Percentiles rank a stretch among this genome's conserved stretches.
phyloP scores from a whole-genome alignment of 1,140 invertebrate species.

The Drosophila seguyi region DNA sequence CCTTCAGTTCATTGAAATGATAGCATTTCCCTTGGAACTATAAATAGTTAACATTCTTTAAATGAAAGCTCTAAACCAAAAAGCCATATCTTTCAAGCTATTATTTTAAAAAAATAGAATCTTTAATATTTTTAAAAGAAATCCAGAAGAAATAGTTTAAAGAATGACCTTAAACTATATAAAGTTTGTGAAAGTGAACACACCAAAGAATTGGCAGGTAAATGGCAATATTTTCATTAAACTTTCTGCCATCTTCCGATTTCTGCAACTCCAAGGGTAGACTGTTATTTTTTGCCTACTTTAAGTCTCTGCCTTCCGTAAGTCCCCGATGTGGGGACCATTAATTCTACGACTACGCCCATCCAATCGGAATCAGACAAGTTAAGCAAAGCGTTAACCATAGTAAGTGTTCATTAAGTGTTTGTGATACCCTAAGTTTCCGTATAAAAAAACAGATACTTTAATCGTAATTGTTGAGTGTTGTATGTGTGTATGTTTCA shows the following conservation, averaged over 20 bases:
- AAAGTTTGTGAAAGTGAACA: not conserved
- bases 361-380: slow-evolving; percentile 28
- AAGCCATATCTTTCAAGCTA: not conserved
- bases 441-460: slow-evolving; percentile 1
- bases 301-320: slow-evolving; percentile 18
- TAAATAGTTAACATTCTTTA: not conserved
- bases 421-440: slow-evolving; percentile 69
- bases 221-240: not conserved
- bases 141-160: not conserved
- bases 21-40: not conserved
- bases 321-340: not conserved
- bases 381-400: slow-evolving; percentile 42
- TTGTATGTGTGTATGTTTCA: slow-evolving; percentile 37
- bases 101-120: not conserved
- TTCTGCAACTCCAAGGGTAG: not conserved
- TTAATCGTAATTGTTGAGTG: slow-evolving; percentile 35
- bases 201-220: no score
- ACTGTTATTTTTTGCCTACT: slow-evolving; percentile 3
- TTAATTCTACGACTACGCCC: slow-evolving; percentile 12
- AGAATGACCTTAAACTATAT: not conserved
- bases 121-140: not conserved
- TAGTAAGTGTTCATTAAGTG: slow-evolving; percentile 67
- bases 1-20: not conserved
- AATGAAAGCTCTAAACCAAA: not conserved
- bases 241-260: not conserved